Percentiles rank a stretch among this genome's conserved stretches.
These are phyloP conservation scores for Xanthorhoe designata DNA, from an alignment of 2,888 invertebrate genomes.

Conservation along the genomic window DNA sequence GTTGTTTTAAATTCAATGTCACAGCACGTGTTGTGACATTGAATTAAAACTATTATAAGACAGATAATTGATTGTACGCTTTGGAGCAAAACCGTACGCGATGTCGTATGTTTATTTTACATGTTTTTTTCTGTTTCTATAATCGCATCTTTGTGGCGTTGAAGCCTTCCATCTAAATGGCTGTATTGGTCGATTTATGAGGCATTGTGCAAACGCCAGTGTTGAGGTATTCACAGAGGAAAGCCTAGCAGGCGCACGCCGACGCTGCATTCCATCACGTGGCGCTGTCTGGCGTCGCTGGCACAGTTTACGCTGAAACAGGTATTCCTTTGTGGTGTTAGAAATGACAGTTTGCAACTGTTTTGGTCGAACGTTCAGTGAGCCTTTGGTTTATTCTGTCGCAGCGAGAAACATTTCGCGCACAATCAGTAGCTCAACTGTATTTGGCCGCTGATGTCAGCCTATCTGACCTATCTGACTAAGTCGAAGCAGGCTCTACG, in stretches of 20 bases:
- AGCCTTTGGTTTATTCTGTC: constrained; percentile 8
- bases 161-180: too few species aligned
- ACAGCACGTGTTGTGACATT: too few species aligned
- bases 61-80: too few species aligned
- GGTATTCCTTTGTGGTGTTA: constrained; percentile 8
- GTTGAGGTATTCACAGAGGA: not conserved
- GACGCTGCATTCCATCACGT: not conserved
- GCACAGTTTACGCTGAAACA: not conserved
- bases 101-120: too few species aligned
- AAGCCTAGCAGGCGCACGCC: not conserved
- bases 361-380: not conserved
- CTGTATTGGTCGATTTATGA: not conserved
- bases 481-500: too few species aligned
- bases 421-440: not conserved
- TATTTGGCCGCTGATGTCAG: not conserved
- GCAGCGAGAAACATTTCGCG: not conserved
- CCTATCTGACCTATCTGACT: not conserved
- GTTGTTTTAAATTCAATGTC: too few species aligned
- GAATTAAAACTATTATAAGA: too few species aligned
- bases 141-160: too few species aligned
- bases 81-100: too few species aligned
- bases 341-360: constrained; percentile 7
- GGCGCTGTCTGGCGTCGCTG: not conserved
- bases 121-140: too few species aligned
- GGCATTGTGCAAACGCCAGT: not conserved